Evolutionary conservation across 2,113 vertebrate genomes (phyloP).

Genomic region (Calyptommatus sinebrachiatus): DNA sequence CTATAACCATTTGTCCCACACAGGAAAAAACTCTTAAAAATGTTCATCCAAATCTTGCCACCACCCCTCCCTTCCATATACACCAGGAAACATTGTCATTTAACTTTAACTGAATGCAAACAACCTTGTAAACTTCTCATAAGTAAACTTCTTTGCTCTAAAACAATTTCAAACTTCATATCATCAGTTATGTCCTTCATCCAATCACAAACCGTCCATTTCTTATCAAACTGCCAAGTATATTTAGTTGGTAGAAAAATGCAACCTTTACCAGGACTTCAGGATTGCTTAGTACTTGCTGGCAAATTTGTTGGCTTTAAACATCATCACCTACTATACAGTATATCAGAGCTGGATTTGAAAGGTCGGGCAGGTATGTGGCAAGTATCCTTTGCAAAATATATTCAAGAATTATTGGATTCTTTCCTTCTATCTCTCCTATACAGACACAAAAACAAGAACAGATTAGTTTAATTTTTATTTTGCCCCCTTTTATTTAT

Average conservation of each 20-base stretch:
- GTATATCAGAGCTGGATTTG: background rate
- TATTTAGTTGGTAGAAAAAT: background rate
- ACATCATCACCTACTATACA: background rate
- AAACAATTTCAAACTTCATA: no score
- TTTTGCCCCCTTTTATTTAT: constrained; percentile 42
- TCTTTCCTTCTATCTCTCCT: background rate
- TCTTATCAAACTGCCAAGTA: background rate
- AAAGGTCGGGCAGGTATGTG: background rate
- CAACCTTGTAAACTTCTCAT: no score
- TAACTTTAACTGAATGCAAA: no score
- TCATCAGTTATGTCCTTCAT: no score
- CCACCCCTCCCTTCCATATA: no score
- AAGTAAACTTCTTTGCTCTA: no score
- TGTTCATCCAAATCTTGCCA: no score
- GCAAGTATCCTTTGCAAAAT: background rate
- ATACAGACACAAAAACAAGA: accelerated
- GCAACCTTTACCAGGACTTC: background rate
- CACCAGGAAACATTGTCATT: no score
- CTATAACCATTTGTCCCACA: no score
- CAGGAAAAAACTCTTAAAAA: no score
- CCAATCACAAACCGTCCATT: no score
- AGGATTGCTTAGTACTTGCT: background rate
- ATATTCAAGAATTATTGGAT: background rate
- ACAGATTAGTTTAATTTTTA: constrained; percentile 12
- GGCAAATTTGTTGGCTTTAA: background rate